A percentile compares a stretch with the other conserved stretches of the same genome.
Evolutionary conservation across 1,140 invertebrate genomes (phyloP).

Genomic region (Parapsyche elsis): DNA sequence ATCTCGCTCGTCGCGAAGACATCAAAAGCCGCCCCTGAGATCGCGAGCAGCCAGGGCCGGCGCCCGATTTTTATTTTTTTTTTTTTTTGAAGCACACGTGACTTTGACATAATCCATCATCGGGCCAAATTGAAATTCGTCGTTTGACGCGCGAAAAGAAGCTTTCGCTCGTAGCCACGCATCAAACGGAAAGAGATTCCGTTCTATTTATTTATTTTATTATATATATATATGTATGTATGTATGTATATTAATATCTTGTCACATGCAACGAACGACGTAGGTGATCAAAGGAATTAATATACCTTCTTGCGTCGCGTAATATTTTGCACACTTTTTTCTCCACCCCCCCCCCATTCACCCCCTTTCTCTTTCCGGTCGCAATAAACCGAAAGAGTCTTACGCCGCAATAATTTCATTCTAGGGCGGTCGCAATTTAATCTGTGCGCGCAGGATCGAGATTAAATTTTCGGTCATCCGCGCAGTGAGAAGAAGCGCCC

Average conservation of each 20-base stretch:
- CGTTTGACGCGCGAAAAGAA: slow-evolving; percentile 19
- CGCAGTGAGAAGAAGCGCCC: neutral
- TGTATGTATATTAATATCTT: too few relatives aligned
- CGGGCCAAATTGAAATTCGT: slow-evolving; percentile 16
- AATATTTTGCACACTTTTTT: too few relatives aligned
- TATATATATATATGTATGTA: too few relatives aligned
- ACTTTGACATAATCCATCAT: slow-evolving; percentile 18
- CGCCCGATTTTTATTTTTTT: too few relatives aligned
- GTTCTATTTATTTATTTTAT: neutral
- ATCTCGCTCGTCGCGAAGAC: too few relatives aligned
- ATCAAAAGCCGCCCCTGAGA: too few relatives aligned
- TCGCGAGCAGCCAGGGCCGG: too few relatives aligned
- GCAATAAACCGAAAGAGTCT: neutral
- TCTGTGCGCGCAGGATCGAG: neutral
- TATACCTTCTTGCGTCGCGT: too few relatives aligned
- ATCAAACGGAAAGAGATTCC: neutral
- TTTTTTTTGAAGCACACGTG: neutral
- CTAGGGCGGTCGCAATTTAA: neutral
- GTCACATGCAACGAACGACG: too few relatives aligned
- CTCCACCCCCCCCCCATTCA: too few relatives aligned
- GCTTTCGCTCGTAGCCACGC: neutral
- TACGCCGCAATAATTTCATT: too few relatives aligned
- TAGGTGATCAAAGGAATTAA: too few relatives aligned
- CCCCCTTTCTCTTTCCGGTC: neutral
- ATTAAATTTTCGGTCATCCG: slow-evolving; percentile 4